A percentile compares a stretch with the other conserved stretches of the same genome.
Conservation (phyloP, 2,888 invertebrate genomes). For the Melinaea marsaeus region DNA sequence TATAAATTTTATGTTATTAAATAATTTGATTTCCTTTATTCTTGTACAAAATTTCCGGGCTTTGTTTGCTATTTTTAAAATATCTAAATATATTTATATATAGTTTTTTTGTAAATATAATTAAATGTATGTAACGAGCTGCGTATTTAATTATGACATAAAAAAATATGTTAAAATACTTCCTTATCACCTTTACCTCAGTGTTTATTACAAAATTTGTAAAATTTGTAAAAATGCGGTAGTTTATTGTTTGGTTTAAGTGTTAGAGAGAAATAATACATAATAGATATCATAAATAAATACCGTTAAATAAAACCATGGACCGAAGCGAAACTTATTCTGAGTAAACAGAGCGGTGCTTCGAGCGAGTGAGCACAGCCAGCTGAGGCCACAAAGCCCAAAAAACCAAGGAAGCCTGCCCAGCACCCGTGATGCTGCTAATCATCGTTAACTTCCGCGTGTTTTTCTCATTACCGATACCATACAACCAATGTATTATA, state of each 20-base stretch:
- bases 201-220: constrained; percentile 22
- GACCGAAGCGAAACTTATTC: constrained; percentile 43
- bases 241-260: constrained; percentile 14
- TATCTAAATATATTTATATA: neutral
- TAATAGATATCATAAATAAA: constrained; percentile 16
- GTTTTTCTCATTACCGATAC: constrained; percentile 53
- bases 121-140: constrained; percentile 19
- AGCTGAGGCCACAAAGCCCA: constrained; percentile 41
- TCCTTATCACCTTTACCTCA: constrained; percentile 22
- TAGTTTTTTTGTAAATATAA: constrained; percentile 9
- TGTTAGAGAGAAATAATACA: constrained; percentile 17
- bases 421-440: constrained; percentile 52
- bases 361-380: too few relatives aligned
- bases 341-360: constrained; percentile 52
- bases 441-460: constrained; percentile 67
- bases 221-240: constrained; percentile 15
- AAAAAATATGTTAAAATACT: constrained; percentile 19
- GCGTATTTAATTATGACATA: constrained; percentile 12
- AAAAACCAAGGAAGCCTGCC: constrained; percentile 67
- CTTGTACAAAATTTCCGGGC: neutral
- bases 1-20: neutral
- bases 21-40: neutral
- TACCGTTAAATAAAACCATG: constrained; percentile 52
- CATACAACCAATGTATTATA: constrained; percentile 31
- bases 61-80: neutral